These are phyloP conservation scores for Aurelia sp. DNA, from an alignment of 30 jellyfish, hydroid and myxozoan genomes.

Conservation along the genomic window DNA sequence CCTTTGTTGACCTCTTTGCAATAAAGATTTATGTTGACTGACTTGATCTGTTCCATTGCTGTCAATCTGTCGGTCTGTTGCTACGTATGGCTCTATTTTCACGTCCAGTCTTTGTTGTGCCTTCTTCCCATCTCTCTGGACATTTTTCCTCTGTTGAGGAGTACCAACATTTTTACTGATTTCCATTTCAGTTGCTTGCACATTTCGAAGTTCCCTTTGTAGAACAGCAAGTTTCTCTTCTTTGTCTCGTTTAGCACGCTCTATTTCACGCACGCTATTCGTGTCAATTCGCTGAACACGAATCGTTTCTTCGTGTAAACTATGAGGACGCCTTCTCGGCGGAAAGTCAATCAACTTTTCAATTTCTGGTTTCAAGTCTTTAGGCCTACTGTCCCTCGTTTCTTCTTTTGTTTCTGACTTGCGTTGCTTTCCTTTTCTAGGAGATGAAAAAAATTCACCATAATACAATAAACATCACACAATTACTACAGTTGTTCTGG, in stretches of 20 bases:
- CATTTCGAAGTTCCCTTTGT: constrained; percentile 33
- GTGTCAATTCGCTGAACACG: constrained; percentile 10
- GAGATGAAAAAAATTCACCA: not conserved
- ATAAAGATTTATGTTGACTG: constrained; percentile 16
- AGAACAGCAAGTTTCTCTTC: constrained; percentile 41
- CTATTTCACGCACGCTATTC: constrained; percentile 35
- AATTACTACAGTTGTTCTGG: no score
- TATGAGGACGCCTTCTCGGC: constrained; percentile 57
- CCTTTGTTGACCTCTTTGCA: constrained; percentile 60
- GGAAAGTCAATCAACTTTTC: constrained; percentile 45
- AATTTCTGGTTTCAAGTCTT: not conserved
- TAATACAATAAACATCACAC: no score
- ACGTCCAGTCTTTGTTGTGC: not conserved
- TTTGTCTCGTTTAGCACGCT: constrained; percentile 54
- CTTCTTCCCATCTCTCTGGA: not conserved
- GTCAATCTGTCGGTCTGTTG: not conserved
- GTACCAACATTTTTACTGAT: not conserved
- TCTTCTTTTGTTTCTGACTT: constrained; percentile 46
- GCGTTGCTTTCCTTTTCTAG: constrained; percentile 54
- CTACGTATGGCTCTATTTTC: not conserved
- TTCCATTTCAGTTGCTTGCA: constrained; percentile 27
- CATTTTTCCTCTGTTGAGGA: not conserved
- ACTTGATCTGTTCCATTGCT: not conserved
- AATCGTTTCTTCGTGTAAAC: constrained; percentile 58
- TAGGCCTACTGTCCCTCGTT: not conserved